Evolutionary conservation across 2,113 vertebrate genomes (phyloP).

Genomic region (Campylomormyrus tamandua): DNA sequence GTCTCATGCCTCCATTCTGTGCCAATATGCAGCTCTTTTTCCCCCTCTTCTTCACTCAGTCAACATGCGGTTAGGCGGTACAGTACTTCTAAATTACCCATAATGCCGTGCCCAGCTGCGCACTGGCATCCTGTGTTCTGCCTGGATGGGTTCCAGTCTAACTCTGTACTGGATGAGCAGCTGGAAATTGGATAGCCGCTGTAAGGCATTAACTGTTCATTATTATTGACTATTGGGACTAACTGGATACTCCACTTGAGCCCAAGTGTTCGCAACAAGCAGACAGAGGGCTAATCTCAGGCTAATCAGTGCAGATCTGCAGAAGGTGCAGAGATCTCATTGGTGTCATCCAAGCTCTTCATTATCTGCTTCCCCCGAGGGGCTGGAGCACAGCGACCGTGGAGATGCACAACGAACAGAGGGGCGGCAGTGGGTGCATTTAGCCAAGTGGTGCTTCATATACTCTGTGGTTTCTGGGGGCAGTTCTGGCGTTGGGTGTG

Average conservation of each 20-base stretch:
- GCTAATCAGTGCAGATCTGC: background rate
- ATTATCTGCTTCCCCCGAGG: background rate
- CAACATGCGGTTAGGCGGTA: background rate
- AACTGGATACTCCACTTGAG: background rate
- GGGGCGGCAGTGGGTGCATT: background rate
- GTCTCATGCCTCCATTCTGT: background rate
- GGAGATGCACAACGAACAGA: background rate
- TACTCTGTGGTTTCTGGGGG: background rate
- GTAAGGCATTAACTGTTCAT: background rate
- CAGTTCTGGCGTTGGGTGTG: background rate
- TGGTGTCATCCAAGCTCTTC: background rate
- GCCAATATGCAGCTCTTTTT: background rate
- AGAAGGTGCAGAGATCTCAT: background rate
- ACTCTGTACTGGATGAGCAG: background rate
- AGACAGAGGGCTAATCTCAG: slow-evolving; percentile 19
- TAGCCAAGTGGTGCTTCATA: background rate
- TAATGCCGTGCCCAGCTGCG: background rate
- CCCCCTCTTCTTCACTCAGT: background rate
- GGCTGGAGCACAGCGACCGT: background rate
- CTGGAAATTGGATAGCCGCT: background rate
- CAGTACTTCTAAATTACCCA: background rate
- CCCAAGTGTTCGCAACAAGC: slow-evolving; percentile 32
- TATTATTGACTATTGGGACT: background rate
- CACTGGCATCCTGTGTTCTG: background rate
- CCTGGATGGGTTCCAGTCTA: background rate